Conservation (phyloP, 2,888 invertebrate species). For the Tipula helvola region DNA sequence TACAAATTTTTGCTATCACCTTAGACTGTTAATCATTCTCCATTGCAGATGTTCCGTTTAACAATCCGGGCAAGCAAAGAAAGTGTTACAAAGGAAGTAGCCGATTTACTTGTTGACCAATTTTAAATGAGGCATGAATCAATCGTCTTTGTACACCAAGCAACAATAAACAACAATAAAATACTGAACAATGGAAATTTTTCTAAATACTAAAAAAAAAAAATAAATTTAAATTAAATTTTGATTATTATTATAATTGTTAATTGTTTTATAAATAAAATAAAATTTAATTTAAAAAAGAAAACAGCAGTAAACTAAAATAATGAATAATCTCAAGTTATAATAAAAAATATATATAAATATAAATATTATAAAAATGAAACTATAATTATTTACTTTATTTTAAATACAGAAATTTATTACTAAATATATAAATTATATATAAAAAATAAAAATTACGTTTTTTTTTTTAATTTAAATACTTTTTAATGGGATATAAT, state of each 20-base stretch:
- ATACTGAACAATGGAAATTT: not conserved
- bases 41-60: slow-evolving; percentile 90
- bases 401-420: not conserved
- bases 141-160: not conserved
- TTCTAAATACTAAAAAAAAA: not conserved
- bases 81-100: slow-evolving; percentile 82
- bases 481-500: not conserved
- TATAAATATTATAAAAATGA: not conserved
- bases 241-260: not conserved
- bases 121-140: slow-evolving; percentile 60
- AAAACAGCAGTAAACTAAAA: not conserved
- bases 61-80: slow-evolving; percentile 97
- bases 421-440: not conserved
- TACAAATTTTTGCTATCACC: slow-evolving; percentile 10
- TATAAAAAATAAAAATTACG: not conserved
- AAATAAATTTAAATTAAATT: not conserved
- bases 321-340: not conserved
- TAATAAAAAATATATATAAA: not conserved
- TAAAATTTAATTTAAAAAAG: not conserved
- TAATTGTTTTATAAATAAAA: slow-evolving; percentile 4
- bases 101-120: slow-evolving; percentile 88
- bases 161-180: not conserved
- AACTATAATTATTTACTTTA: not conserved
- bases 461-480: not conserved
- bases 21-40: slow-evolving; percentile 17